Percentiles rank a stretch among this genome's conserved stretches.
Evolutionary conservation across 1,140 invertebrate species (phyloP).

Genomic region (Caenorhabditis tropicalis): DNA sequence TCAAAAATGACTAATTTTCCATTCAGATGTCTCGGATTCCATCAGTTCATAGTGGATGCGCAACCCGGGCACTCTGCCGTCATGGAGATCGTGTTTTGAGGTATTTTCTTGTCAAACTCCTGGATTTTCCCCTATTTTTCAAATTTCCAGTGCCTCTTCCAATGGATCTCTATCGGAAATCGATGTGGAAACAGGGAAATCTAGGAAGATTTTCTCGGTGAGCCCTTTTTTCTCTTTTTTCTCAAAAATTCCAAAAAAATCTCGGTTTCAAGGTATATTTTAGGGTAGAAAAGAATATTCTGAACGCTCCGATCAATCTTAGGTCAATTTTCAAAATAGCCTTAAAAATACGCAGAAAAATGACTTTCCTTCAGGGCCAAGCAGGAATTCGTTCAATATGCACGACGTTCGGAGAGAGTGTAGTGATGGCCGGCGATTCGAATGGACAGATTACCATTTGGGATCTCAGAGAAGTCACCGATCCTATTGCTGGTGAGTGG

Average conservation of each 20-base stretch:
- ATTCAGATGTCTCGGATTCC: background rate
- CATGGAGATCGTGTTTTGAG: slow-evolving; percentile 6
- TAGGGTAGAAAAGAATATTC: background rate
- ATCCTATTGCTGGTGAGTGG: background rate
- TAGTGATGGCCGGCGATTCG: background rate
- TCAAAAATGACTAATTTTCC: background rate
- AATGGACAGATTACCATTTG: slow-evolving; percentile 47
- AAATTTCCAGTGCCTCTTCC: slow-evolving; percentile 50
- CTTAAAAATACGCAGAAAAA: background rate
- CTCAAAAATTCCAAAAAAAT: no score
- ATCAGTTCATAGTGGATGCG: background rate
- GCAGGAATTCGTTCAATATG: background rate
- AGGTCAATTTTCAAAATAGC: no score
- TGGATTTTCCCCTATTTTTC: background rate
- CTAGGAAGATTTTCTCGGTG: slow-evolving; percentile 6
- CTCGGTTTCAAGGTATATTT: background rate
- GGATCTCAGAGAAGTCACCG: slow-evolving; percentile 32
- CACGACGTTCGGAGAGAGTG: background rate
- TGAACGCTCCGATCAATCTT: no score
- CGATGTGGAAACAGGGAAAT: slow-evolving; percentile 34
- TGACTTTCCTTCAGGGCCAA: background rate
- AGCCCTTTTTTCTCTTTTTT: no score
- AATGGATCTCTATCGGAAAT: slow-evolving; percentile 31
- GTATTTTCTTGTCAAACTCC: background rate
- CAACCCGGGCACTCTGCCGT: background rate